Evolutionary conservation across 2,113 vertebrate genomes (phyloP).

Genomic region (Microtus pennsylvanicus): DNA sequence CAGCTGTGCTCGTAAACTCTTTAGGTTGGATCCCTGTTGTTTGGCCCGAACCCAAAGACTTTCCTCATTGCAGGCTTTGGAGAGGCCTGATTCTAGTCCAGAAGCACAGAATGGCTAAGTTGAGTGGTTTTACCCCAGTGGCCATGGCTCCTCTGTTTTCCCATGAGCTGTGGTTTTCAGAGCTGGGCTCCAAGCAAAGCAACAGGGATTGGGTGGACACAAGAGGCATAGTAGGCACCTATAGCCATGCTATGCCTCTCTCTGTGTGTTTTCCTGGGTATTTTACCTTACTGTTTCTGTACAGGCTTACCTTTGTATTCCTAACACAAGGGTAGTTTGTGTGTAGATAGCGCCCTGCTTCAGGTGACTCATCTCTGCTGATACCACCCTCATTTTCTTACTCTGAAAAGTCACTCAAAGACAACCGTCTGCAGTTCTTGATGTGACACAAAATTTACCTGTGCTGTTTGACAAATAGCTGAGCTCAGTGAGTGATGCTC

Average conservation of each 20-base stretch:
- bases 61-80: not conserved
- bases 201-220: conserved; percentile 27
- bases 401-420: conserved; percentile 58
- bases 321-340: conserved; percentile 26
- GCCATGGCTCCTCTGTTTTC: not conserved
- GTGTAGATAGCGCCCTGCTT: conserved; percentile 31
- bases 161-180: not conserved
- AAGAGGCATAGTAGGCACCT: not conserved
- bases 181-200: conserved; percentile 19
- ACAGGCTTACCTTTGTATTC: conserved; percentile 48
- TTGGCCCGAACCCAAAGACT: not conserved
- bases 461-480: conserved; percentile 53
- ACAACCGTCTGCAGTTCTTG: conserved; percentile 35
- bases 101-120: not conserved
- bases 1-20: not conserved
- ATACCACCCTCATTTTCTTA: conserved; percentile 47
- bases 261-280: not conserved
- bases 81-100: not conserved
- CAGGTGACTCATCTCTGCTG: conserved; percentile 44
- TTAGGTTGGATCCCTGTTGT: not conserved
- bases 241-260: not conserved
- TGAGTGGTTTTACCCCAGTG: not conserved
- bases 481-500: conserved; percentile 26
- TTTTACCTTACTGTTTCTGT: conserved; percentile 28
- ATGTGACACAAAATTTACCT: conserved; percentile 1